Base-by-base conservation (phyloP, 2,888 invertebrate genomes). In the Dynastes grantii region DNA sequence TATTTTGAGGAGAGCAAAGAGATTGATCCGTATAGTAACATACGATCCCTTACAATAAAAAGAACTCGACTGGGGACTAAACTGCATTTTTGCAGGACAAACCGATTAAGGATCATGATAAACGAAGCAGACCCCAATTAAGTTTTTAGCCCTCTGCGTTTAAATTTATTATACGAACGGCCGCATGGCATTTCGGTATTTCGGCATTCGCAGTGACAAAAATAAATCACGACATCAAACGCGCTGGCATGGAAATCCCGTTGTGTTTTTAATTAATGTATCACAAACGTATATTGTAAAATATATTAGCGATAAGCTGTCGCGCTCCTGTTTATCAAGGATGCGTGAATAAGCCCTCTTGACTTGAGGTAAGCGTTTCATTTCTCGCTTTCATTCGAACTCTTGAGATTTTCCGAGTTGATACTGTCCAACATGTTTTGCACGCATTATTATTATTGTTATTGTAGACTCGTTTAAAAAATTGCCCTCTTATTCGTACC, bases 281-380 rank as follows among this genome's bases (percentile, higher is more conserved):
- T 61, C 1, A 29, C 71, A 22, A 16, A 45, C 13, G 61, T 61
- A 61, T 61, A 68, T 45, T 61, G 29, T 63, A 61, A 75, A 75
- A 75, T 63, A 68, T 75, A 45, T 75, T 75, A 63, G n/a, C 58
- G 71, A 75, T 75, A 75, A 63, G 27, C 45, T 63, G 61, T 61
- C 61, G 73, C 61, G 61, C 45, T 45, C 4, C 55, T 55, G 61
- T 61, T 75, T 75, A 75, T 75, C 73, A 61, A 45, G 2, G 73
- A 61, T 63, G 22, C 22, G 63, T n/a, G 73, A 45, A 73, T 45
- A 45, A 75, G 32, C 32, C 32, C 0, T 1, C 32, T 37, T 37
- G 5, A 37, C 5, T 37, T 75, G 73, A 49, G 22, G 6, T 13
- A 1, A 53, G n/a, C 16, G 27, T 63, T 75, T 63, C 40, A 49